A percentile compares a stretch with the other conserved stretches of the same genome.
These are phyloP conservation scores for Hydropsyche betteni DNA, from an alignment of 2,888 invertebrate species.

Conservation along the genomic window DNA sequence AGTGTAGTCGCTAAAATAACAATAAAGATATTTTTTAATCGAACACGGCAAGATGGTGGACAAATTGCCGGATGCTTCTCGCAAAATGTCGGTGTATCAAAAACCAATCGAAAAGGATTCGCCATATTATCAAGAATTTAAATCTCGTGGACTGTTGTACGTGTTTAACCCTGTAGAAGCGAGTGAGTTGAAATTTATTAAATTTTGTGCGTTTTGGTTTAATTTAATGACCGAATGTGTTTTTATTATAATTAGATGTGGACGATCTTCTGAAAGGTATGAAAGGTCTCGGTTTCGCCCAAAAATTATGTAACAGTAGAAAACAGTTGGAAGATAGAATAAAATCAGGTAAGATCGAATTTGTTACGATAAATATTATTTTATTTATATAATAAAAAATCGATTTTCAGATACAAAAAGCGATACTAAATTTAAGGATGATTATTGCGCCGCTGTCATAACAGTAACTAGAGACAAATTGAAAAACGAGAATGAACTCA, in stretches of 20 bases:
- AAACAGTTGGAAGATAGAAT: not conserved
- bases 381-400: not conserved
- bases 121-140: no score
- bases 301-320: not conserved
- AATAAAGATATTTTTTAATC: no score
- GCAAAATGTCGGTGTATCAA: no score
- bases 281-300: not conserved
- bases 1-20: no score
- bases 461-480: not conserved
- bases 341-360: not conserved
- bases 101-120: no score
- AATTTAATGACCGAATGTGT: no score
- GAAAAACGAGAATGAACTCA: not conserved
- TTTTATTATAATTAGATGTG: not conserved
- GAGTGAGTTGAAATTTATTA: no score
- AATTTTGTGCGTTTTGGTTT: no score
- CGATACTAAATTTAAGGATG: not conserved
- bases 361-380: not conserved
- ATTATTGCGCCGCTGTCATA: not conserved
- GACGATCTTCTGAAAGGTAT: not conserved
- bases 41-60: no score
- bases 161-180: no score
- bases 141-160: no score
- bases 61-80: no score
- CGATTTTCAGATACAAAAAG: not conserved